Base-by-base conservation (phyloP, 1,140 invertebrate species). In the Tetramorium simillimum region DNA sequence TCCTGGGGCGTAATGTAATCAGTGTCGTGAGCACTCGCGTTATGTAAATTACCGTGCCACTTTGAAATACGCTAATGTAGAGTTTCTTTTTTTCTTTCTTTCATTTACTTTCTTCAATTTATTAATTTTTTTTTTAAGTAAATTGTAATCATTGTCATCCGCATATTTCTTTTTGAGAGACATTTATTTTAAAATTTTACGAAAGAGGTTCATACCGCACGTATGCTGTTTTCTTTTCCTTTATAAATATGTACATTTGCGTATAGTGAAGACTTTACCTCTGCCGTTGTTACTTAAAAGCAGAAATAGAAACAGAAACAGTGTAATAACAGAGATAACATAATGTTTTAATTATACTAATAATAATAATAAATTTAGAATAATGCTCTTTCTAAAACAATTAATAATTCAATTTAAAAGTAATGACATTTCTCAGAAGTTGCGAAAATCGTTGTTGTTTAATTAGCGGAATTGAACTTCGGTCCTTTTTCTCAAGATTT, bases 1-100 rank as follows among this genome's bases (percentile, higher is more conserved):
- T 60, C 73, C 49, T 85, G 12, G 28, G 28, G 49, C 58, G 75
- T 78, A 85, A 77, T 77, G 33, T 10, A 85, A 85, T 85, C 82
- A 65, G 56, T 53, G 82, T 85, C 73, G 72, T 65, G 69, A 18
- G 21, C 80, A 62, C 43, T 37, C 24, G 28, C 28, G 62, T 84
- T 75, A 84, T 84, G 53, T 37, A 75, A 62, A 84, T 84, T n/a
- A 4, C n/a, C 51, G 21, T 21, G 24, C 67, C 40, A 46, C 43
- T 73, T 60, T 33, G 69, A 60, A 60, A 84, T 28, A n/a, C n/a
- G 69, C 14, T 73, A 73, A 84, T 46, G 78, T 56, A 37, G 40
- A 9, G 7, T n/a, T n/a, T n/a, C 21, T 62, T 4, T 7, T 16
- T 40, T 62, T 4, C 10, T 16, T 40, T 46, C 58, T n/a, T 46